Conservation (phyloP, 2,113 vertebrate species). For the Silurus asotus region DNA sequence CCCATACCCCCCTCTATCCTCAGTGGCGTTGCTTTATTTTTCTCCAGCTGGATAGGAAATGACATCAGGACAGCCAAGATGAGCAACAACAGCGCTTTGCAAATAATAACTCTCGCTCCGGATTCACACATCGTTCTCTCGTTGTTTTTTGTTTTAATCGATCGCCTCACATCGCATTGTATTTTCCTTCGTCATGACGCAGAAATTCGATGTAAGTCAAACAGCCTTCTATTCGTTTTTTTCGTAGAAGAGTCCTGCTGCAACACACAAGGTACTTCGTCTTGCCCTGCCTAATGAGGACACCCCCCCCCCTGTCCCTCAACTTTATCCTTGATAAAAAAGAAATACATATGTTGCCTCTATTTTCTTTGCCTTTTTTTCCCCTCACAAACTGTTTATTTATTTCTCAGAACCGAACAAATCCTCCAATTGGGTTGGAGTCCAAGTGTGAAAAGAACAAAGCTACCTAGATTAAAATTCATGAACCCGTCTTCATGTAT, state of each 20-base stretch:
- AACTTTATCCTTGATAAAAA: too few relatives aligned
- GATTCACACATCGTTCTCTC: not conserved
- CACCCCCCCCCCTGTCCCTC: too few relatives aligned
- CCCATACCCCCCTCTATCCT: not conserved
- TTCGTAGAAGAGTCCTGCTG: not conserved
- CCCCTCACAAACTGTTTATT: too few relatives aligned
- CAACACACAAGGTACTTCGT: not conserved
- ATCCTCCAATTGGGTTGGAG: not conserved
- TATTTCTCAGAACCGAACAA: not conserved
- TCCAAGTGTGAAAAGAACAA: not conserved
- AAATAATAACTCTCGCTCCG: not conserved
- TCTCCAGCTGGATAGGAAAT: slow-evolving; percentile 22
- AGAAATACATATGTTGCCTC: too few relatives aligned
- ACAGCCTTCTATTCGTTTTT: not conserved
- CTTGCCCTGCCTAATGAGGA: not conserved
- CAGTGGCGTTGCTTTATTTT: not conserved
- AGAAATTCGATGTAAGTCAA: not conserved
- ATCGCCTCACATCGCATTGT: not conserved
- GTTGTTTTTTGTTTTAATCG: not conserved
- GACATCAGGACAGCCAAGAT: not conserved
- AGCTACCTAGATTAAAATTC: not conserved
- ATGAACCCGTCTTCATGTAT: not conserved
- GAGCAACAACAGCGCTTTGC: not conserved
- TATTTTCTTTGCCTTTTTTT: too few relatives aligned
- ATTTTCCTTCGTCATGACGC: not conserved